Conservation (phyloP, 2,113 vertebrate genomes). For the Tinamus guttatus region DNA sequence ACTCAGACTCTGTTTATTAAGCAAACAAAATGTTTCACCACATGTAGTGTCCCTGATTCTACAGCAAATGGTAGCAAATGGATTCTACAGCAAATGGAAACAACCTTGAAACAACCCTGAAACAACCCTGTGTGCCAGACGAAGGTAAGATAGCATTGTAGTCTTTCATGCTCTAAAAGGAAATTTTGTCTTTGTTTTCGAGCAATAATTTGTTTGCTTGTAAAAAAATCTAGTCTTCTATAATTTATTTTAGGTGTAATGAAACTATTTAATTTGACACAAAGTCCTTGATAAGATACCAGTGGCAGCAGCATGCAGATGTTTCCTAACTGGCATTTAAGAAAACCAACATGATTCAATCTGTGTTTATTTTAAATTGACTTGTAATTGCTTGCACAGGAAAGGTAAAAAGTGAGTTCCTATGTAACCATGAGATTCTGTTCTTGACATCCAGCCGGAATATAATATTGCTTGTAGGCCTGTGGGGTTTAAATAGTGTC, state of each 20-base stretch:
- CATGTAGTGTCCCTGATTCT: background rate
- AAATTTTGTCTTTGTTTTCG: conserved; percentile 4
- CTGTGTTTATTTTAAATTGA: conserved; percentile 59
- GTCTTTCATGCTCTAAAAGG: background rate
- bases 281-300: conserved; percentile 54
- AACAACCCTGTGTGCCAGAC: background rate
- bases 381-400: conserved; percentile 69
- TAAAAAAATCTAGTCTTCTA: conserved; percentile 6
- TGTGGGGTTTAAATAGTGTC: conserved; percentile 82
- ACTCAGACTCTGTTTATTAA: conserved; percentile 10
- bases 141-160: background rate
- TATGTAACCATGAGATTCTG: conserved; percentile 65
- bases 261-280: conserved; percentile 63
- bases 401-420: conserved; percentile 64
- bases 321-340: conserved; percentile 49
- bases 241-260: conserved; percentile 59
- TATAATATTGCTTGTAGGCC: conserved; percentile 71
- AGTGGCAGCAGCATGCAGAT: background rate
- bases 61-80: background rate
- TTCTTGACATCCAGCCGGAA: conserved; percentile 68
- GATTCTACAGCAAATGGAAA: background rate
- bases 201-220: conserved; percentile 3
- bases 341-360: conserved; percentile 66
- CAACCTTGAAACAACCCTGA: conserved; percentile 36
- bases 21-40: background rate